Evolutionary conservation across 2,888 invertebrate species (phyloP).

Genomic region (Neoascia interrupta): DNA sequence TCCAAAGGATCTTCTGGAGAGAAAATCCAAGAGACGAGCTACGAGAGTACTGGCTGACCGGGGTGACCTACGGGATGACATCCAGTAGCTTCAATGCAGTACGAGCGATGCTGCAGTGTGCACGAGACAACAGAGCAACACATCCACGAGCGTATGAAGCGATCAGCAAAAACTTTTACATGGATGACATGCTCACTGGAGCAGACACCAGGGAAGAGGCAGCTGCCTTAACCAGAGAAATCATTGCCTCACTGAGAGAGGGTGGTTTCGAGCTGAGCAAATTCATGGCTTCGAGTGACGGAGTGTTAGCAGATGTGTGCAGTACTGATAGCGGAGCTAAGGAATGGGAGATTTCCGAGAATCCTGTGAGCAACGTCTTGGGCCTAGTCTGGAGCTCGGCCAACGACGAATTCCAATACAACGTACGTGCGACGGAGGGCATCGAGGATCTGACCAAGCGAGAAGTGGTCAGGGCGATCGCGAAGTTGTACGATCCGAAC

Average conservation of each 20-base stretch:
- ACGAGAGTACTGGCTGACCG: constrained; percentile 13
- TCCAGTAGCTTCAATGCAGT: constrained; percentile 24
- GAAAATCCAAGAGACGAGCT: constrained; percentile 6
- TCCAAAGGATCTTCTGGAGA: constrained; percentile 34
- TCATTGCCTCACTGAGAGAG: neutral
- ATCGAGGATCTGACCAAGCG: neutral
- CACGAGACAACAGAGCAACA: neutral
- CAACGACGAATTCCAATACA: constrained; percentile 1
- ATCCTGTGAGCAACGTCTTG: neutral
- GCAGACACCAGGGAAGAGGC: constrained; percentile 2
- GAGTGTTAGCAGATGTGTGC: neutral
- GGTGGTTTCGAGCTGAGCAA: constrained; percentile 3
- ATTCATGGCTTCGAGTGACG: constrained; percentile 7
- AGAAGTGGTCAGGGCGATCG: constrained; percentile 4
- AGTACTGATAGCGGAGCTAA: neutral
- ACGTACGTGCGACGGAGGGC: neutral
- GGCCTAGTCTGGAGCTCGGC: constrained; percentile 1
- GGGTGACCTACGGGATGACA: constrained; percentile 19
- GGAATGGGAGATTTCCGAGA: neutral
- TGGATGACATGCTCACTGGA: constrained; percentile 8
- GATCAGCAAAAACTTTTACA: constrained; percentile 4
- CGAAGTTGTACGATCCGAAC: constrained; percentile 21
- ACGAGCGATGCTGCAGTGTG: constrained; percentile 11
- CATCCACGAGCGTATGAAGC: constrained; percentile 13
- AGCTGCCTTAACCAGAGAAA: too few species aligned